Conservation (phyloP, 2,113 vertebrate species). For the Naja naja region DNA sequence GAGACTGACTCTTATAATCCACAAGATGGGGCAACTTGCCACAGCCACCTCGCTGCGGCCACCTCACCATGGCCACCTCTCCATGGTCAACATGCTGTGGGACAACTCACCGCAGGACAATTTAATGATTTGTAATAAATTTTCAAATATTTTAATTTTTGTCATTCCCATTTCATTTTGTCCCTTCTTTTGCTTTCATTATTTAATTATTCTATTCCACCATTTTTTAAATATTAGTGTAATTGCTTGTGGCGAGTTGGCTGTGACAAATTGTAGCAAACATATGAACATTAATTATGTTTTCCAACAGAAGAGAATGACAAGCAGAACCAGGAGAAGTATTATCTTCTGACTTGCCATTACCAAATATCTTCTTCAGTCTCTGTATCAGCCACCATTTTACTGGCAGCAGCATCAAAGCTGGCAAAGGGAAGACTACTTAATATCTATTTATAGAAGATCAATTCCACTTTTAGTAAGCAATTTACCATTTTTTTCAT, state of each 20-base stretch:
- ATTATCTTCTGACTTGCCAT: not conserved
- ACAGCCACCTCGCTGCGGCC: too few relatives aligned
- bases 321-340: not conserved
- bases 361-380: not conserved
- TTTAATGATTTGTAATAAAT: too few relatives aligned
- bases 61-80: too few relatives aligned
- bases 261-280: not conserved
- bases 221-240: too few relatives aligned
- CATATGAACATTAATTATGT: not conserved
- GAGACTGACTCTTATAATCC: not conserved
- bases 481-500: not conserved
- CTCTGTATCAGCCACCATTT: not conserved
- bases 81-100: too few relatives aligned
- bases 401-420: not conserved
- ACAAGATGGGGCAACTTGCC: not conserved
- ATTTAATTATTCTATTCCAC: too few relatives aligned
- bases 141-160: too few relatives aligned
- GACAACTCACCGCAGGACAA: too few relatives aligned
- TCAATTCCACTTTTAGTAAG: not conserved
- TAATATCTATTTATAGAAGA: not conserved
- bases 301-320: not conserved
- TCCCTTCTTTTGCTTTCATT: too few relatives aligned
- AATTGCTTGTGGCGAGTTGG: too few relatives aligned
- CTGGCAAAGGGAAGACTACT: not conserved
- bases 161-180: too few relatives aligned